Evolutionary conservation across 2,888 invertebrate species (phyloP), one percentile per base, ranked within the genome.

Genomic region (Aricia artaxerxes): DNA sequence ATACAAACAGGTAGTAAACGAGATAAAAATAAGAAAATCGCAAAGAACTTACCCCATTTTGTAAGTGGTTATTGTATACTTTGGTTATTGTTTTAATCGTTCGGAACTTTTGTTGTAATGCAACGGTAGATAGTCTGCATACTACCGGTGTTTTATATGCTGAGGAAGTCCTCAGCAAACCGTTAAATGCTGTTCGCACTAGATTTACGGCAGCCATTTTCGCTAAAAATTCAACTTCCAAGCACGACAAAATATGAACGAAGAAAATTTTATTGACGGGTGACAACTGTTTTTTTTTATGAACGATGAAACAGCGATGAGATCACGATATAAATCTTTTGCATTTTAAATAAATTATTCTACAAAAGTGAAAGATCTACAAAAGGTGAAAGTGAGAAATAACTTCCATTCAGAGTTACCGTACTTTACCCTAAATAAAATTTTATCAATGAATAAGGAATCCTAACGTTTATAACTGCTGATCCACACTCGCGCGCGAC

Each of bases 161-260:
- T 49, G 89, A 85, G 85, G 94, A 89, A 90, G 91, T 92, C 87
- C 92, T 88, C 87, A 94, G 87, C 88, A 94, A 89, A 87, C 93
- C 93, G 87, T 86, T 86, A 81, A 94, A 88, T 87, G 91, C 93
- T 90, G 90, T 92, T 87, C 94, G 93, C 83, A 90, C 89, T 85
- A 95, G 86, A 88, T 89, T 92, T 81, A 87, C 89, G 84, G 93
- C 94, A 90, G 95, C 94, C 95, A 95, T 95, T 92, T 91, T 92
- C 77, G 86, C 86, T 86, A 85, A 86, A 86, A 81, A 78, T 82
- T 82, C 81, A 24, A 24, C 24, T 24, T 24, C 24, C 24, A 84
- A 87, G 80, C 86, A 88, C 86, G 87, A 86, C 87, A 86, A 84
- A 86, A 79, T 78, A 24, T 49, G 44, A 4, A 31, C 49, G 31